Percentiles rank a stretch among this genome's conserved stretches.
These are phyloP conservation scores for Probaryconus sp. DNA, from an alignment of 1,140 invertebrate species.

Conservation along the genomic window DNA sequence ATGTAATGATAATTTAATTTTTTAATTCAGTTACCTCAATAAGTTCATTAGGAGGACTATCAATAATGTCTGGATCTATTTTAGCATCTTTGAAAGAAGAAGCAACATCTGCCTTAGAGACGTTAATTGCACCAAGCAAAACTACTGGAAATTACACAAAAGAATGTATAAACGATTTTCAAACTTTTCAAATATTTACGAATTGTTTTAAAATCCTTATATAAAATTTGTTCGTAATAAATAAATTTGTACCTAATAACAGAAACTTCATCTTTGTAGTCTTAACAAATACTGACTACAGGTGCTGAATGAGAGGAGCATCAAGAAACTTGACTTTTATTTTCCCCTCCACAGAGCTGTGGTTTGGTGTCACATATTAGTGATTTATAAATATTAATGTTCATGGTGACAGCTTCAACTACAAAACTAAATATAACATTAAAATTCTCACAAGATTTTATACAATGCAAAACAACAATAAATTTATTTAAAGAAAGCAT, in stretches of 20 bases:
- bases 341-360: constrained; percentile 8
- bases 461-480: too few species aligned
- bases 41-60: constrained; percentile 69
- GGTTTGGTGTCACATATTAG: constrained; percentile 1
- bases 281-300: constrained; percentile 9
- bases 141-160: constrained; percentile 59
- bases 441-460: too few species aligned
- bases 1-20: background rate
- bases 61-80: constrained; percentile 78
- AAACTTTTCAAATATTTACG: background rate
- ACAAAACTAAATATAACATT: too few species aligned
- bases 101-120: constrained; percentile 65
- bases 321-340: constrained; percentile 35
- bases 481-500: too few species aligned
- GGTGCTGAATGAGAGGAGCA: constrained; percentile 5
- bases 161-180: background rate
- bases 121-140: constrained; percentile 58
- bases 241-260: constrained; percentile 23
- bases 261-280: constrained; percentile 36
- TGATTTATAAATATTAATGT: constrained; percentile 6
- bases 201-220: constrained; percentile 2
- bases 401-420: too few species aligned
- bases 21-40: constrained; percentile 71
- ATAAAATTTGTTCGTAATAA: constrained; percentile 2
- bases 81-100: constrained; percentile 72